These are phyloP conservation scores for Picus viridis DNA, from an alignment of 2,797 vertebrate species.

Conservation along the genomic window DNA sequence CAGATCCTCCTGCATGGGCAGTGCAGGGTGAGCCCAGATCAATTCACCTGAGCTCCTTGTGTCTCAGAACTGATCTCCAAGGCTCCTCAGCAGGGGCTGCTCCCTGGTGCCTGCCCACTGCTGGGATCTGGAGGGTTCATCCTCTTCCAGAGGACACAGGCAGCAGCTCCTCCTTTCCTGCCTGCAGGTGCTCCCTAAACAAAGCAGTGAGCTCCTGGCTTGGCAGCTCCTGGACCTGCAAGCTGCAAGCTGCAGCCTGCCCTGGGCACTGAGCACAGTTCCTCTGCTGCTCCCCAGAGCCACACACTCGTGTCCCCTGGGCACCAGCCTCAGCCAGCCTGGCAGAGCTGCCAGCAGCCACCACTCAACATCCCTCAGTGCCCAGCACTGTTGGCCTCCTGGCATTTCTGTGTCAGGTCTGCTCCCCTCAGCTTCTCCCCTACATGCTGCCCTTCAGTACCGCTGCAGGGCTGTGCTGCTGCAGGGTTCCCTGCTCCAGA, in stretches of 20 bases:
- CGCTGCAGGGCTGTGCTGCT: background rate
- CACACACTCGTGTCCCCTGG: background rate
- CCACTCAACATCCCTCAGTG: background rate
- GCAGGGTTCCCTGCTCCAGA: background rate
- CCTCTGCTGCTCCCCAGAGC: background rate
- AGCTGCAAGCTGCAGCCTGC: background rate
- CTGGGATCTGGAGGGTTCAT: background rate
- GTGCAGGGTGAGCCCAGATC: background rate
- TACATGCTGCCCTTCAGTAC: background rate
- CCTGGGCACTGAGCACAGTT: background rate
- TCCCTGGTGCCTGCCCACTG: background rate
- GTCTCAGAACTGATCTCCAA: background rate
- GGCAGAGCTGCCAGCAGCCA: background rate
- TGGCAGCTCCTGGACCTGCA: background rate
- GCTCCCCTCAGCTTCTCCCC: background rate
- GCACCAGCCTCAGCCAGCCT: background rate
- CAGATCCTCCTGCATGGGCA: background rate
- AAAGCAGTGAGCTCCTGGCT: background rate
- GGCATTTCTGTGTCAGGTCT: background rate
- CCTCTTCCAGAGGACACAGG: background rate
- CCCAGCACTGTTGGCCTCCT: background rate
- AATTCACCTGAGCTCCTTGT: background rate
- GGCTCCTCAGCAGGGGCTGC: background rate
- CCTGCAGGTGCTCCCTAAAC: rapidly evolving
- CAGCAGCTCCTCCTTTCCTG: background rate